Percentiles rank a stretch among this genome's conserved stretches.
Evolutionary conservation across 1,140 invertebrate species (phyloP).

Genomic region (Ceratosolen fusciceps): DNA sequence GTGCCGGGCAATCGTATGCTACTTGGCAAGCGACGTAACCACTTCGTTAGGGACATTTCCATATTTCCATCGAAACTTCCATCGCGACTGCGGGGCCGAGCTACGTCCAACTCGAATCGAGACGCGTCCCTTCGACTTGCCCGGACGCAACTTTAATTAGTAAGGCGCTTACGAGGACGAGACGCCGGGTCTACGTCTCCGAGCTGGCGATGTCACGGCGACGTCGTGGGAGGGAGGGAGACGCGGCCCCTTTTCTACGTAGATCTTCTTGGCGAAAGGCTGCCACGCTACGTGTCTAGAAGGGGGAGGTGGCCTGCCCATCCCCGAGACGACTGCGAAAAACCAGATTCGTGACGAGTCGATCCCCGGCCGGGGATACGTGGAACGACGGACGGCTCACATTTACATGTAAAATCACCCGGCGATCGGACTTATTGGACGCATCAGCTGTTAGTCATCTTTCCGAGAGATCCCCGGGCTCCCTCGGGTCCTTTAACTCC

Average conservation of each 20-base stretch:
- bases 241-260: too few species aligned
- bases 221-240: too few species aligned
- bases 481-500: background rate
- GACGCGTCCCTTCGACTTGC: background rate
- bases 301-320: background rate
- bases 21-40: conserved; percentile 20
- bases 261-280: background rate
- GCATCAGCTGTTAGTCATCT: conserved; percentile 7
- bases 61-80: conserved; percentile 42
- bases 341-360: too few species aligned
- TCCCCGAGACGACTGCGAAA: background rate
- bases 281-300: background rate
- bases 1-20: background rate
- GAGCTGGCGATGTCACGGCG: too few species aligned
- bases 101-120: conserved; percentile 10
- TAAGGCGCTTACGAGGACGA: background rate
- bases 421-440: conserved; percentile 1
- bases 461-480: background rate
- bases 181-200: too few species aligned
- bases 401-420: conserved; percentile 3
- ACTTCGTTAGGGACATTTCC: conserved; percentile 49
- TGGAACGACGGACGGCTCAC: background rate
- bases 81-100: background rate
- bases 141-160: conserved; percentile 13
- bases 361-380: background rate